phyloP scores from a whole-genome alignment of 2,113 vertebrate species.

The Pyrgilauda ruficollis region DNA sequence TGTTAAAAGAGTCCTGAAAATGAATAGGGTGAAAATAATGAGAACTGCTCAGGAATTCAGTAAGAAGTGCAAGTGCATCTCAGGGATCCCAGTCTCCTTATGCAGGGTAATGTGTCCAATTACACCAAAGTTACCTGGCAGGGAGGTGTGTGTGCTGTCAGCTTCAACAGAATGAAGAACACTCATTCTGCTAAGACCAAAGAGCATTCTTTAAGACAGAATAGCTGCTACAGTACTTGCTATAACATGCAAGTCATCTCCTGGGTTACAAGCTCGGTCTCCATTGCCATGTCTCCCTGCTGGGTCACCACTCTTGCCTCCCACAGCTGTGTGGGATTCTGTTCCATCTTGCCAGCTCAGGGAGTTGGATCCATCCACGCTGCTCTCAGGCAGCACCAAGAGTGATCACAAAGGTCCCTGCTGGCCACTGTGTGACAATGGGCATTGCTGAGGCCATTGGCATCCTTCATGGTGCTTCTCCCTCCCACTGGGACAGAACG shows the following conservation, averaged over 20 bases:
- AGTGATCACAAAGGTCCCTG: neutral
- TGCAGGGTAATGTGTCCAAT: neutral
- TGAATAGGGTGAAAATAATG: neutral
- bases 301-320: fast-evolving
- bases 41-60: neutral
- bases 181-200: neutral
- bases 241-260: neutral
- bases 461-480: neutral
- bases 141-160: neutral
- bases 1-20: neutral
- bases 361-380: neutral
- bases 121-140: neutral
- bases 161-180: neutral
- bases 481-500: neutral
- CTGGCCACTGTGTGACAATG: neutral
- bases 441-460: fast-evolving
- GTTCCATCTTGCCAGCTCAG: fast-evolving
- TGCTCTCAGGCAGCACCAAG: neutral
- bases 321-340: fast-evolving
- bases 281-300: neutral
- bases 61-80: neutral
- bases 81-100: neutral
- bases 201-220: neutral
- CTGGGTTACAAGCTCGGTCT: neutral
- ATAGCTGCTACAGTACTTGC: neutral